Base-by-base conservation (phyloP, 2,797 vertebrate genomes). In the Caiman crocodilus region DNA sequence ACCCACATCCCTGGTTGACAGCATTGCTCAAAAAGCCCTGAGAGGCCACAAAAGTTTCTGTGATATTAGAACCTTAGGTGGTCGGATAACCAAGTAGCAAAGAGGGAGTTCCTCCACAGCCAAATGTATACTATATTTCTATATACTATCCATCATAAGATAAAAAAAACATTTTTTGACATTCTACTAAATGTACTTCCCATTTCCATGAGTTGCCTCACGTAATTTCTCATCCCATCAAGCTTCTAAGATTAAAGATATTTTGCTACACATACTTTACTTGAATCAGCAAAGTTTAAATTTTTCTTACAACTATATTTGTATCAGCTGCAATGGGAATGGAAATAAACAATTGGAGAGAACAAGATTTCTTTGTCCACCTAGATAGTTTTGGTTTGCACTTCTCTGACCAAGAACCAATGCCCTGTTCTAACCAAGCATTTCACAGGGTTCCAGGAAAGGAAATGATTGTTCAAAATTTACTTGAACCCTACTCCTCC, bases 231-330 rank as follows among this genome's bases (percentile, higher is more conserved):
- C 50, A 84, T 82, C 3, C 14, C 2, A 73, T 58, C 0, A 3
- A 14, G 42, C 23, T 67, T 88, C 67, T 11, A 79, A 83, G 83
- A 64, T 55, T 20, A 82, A 84, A 87, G 2, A 77, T 25, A 0
- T 20, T 78, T 20, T 4, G 5, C 3, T 8, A 74, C 64, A 13
- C 78, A 25, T 11, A 58, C 35, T 73, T 60, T 2, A 23, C 13
- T 79, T 74, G 21, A 7, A 71, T 81, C 21, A 81, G 28, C 1
- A 7, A 2, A 78, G 3, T 8, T 83, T 74, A 79, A 9, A 79
- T 23, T 56, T 63, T 35, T 76, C n/a, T 42, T 84, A 35, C 25
- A 18, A 84, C 7, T 59, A 75, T 0, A 0, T 3, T 59, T 5
- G 18, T 16, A 59, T 79, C 59, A 79, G 57, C 8, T 2, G 2